These are phyloP conservation scores for Geococcyx californianus DNA, from an alignment of 2,113 vertebrate species.

Conservation along the genomic window DNA sequence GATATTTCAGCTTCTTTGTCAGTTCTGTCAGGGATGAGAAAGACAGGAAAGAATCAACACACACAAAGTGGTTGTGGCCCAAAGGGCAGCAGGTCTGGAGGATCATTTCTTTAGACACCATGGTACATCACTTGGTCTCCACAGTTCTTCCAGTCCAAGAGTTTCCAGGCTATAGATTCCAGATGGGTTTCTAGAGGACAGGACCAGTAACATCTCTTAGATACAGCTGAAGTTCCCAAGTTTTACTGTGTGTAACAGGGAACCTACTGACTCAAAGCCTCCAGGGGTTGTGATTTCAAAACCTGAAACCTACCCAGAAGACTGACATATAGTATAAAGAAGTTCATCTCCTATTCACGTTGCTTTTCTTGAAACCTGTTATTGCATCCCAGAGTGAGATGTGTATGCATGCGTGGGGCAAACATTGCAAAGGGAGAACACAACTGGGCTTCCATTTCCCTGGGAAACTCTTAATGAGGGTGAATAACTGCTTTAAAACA, in stretches of 20 bases:
- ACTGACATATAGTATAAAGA: no score
- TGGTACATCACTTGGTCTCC: not conserved
- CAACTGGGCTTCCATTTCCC: rapidly evolving
- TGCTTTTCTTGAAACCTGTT: not conserved
- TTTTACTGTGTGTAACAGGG: not conserved
- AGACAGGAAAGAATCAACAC: not conserved
- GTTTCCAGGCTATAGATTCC: not conserved
- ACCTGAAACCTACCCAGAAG: not conserved
- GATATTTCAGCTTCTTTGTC: not conserved
- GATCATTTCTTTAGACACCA: not conserved
- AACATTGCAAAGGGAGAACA: not conserved
- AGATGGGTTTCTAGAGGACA: not conserved
- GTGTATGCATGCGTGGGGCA: no score
- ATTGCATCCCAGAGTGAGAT: not conserved
- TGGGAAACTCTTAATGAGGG: not conserved
- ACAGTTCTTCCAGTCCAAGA: not conserved
- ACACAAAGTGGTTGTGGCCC: not conserved
- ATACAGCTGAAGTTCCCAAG: not conserved
- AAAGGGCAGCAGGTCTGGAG: rapidly evolving
- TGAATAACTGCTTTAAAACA: not conserved
- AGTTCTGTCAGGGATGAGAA: not conserved
- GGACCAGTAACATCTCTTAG: not conserved
- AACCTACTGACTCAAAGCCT: no score
- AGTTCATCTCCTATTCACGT: not conserved
- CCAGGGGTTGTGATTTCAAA: not conserved